phyloP scores from a whole-genome alignment of 2,797 vertebrate species.

The Scomberomorus guttatus region DNA sequence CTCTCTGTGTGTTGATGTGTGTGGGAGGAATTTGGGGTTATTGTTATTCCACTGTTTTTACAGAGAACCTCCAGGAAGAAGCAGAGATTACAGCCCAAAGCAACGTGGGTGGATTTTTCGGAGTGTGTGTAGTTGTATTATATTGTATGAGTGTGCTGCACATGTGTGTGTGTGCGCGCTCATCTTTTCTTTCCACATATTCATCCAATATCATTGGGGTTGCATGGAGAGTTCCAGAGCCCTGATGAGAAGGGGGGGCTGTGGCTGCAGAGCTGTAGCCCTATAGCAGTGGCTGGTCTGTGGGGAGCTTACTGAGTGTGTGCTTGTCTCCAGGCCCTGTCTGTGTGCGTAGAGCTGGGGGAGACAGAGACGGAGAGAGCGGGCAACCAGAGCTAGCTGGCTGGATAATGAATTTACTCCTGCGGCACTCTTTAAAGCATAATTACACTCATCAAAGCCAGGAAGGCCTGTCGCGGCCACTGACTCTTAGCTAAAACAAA shows the following conservation, averaged over 20 bases:
- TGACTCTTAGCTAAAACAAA: constrained; percentile 83
- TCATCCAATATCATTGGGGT: constrained; percentile 58
- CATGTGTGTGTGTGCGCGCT: constrained; percentile 32
- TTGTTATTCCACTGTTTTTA: constrained; percentile 57
- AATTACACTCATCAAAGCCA: constrained; percentile 85
- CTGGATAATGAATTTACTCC: constrained; percentile 86
- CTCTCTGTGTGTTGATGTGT: constrained; percentile 40
- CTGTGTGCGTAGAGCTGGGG: constrained; percentile 68
- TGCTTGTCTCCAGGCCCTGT: constrained; percentile 78
- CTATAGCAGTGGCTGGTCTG: constrained; percentile 79
- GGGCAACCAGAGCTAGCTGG: constrained; percentile 70
- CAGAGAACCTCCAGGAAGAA: constrained; percentile 56
- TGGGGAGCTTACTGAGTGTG: constrained; percentile 74
- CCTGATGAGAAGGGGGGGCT: constrained; percentile 44
- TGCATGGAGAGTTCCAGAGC: constrained; percentile 59
- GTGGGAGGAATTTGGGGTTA: constrained; percentile 72
- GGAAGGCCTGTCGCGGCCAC: constrained; percentile 73
- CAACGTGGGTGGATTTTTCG: constrained; percentile 52
- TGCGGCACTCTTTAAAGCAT: constrained; percentile 84
- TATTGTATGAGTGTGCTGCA: constrained; percentile 11
- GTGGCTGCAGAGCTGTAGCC: constrained; percentile 71
- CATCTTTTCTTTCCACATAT: constrained; percentile 60
- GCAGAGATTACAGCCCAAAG: constrained; percentile 62
- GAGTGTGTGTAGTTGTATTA: constrained; percentile 29
- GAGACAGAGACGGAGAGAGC: constrained; percentile 66